phyloP scores from a whole-genome alignment of 2,797 vertebrate species.

The Australoheros facetus region DNA sequence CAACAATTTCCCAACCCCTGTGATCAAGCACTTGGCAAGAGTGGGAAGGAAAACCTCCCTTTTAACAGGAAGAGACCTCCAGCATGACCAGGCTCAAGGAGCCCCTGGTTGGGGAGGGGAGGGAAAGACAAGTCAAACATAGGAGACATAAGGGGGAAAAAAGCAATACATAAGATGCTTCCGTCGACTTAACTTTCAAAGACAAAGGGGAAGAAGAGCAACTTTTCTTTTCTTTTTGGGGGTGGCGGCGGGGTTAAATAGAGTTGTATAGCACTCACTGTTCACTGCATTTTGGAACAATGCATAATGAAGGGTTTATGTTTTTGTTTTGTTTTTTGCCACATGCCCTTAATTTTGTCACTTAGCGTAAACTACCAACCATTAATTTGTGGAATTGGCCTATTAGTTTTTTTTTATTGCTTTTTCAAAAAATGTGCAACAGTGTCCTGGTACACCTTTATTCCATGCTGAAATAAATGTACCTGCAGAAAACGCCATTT shows the following conservation, averaged over 20 bases:
- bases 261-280: too few relatives aligned
- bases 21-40: not conserved
- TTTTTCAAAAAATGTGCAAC: not conserved
- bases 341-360: fast-evolving
- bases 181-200: not conserved
- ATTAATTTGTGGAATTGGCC: not conserved
- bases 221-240: not conserved
- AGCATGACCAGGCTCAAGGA: not conserved
- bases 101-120: not conserved
- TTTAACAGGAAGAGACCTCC: too few relatives aligned
- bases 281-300: not conserved
- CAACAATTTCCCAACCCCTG: too few relatives aligned
- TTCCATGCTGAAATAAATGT: slow-evolving; percentile 5
- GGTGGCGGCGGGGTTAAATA: too few relatives aligned
- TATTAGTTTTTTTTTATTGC: not conserved
- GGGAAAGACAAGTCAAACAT: not conserved
- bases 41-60: not conserved
- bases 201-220: not conserved
- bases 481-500: slow-evolving; percentile 23
- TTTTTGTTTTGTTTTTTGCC: not conserved
- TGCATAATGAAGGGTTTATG: not conserved
- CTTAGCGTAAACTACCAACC: not conserved
- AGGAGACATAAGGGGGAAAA: fast-evolving
- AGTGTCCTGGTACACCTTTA: not conserved
- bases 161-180: not conserved